Evolutionary conservation across 2,797 vertebrate species (phyloP), one percentile per base, ranked within the genome.

Genomic region (Channa striata): DNA sequence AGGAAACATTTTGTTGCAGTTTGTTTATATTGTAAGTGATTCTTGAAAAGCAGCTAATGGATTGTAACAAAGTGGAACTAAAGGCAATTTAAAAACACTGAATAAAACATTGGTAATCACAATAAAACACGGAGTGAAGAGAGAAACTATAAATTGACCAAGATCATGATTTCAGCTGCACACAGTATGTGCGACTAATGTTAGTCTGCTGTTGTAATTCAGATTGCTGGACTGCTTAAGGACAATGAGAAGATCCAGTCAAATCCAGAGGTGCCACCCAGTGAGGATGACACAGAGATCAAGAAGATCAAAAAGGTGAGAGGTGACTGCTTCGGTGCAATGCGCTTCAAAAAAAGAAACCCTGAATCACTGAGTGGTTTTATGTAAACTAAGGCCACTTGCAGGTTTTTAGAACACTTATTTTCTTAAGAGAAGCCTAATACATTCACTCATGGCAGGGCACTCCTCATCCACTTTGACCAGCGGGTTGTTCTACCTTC

Each of bases 291-390:
- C 92, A 96, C 94, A 0, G 98, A 99, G 89, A 96, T 99, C 87
- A 98, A 96, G 93, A 99, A 99, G 80, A 99, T 99, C 80, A 99
- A 99, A 89, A 99, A 99, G 96, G 98, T 98, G 69, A 82, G 60
- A n/a, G 48, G 6, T 19, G 49, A 12, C n/a, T 33, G 33, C n/a
- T 2, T 9, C 17, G 36, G 2, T 59, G 51, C 25, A 56, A 21
- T 2, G 23, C 0, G 49, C 23, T 40, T 57, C 63, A 23, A 42
- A 20, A 66, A 5, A 4, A n/a, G 14, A 44, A 42, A 47, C 6
- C n/a, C 12, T 0, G 30, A 43, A 30, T 59, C 10, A 49, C 2
- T 12, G 11, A 40, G 48, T 8, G 37, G 59, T 61, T 34, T 19
- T 54, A 13, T 53, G 48, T 1, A 56, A 58, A 48, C 8, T 12